Evolutionary conservation across 2,113 vertebrate species (phyloP).

Genomic region (Eulemur rufifrons): DNA sequence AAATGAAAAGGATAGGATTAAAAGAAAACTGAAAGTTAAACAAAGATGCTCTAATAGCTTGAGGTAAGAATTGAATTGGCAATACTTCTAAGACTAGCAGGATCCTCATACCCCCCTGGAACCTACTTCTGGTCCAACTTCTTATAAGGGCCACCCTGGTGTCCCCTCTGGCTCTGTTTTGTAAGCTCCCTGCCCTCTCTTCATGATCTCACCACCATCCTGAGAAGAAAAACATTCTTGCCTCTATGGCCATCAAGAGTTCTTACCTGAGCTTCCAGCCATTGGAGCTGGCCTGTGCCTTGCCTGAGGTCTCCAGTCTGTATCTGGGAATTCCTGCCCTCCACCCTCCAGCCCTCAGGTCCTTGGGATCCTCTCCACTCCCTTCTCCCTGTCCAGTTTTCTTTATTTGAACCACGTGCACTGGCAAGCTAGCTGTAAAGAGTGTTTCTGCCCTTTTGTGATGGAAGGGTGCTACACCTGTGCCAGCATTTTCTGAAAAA

Average conservation of each 20-base stretch:
- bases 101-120: neutral
- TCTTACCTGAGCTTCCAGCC: neutral
- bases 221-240: neutral
- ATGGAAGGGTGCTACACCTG: neutral
- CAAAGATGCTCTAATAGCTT: neutral
- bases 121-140: neutral
- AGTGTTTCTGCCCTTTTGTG: neutral
- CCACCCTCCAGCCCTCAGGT: neutral
- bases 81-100: neutral
- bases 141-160: neutral
- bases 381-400: neutral
- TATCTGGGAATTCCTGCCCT: neutral
- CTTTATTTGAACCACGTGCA: neutral
- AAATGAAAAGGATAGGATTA: neutral
- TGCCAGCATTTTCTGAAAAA: conserved; percentile 57
- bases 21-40: conserved; percentile 23
- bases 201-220: neutral
- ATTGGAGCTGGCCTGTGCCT: neutral
- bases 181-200: neutral
- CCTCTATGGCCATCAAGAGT: neutral
- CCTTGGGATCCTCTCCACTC: neutral
- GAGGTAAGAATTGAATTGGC: neutral
- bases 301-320: neutral
- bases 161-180: neutral
- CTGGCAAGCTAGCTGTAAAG: neutral